Base-by-base conservation (phyloP, 2,113 vertebrate species). In the Mesitornis unicolor region DNA sequence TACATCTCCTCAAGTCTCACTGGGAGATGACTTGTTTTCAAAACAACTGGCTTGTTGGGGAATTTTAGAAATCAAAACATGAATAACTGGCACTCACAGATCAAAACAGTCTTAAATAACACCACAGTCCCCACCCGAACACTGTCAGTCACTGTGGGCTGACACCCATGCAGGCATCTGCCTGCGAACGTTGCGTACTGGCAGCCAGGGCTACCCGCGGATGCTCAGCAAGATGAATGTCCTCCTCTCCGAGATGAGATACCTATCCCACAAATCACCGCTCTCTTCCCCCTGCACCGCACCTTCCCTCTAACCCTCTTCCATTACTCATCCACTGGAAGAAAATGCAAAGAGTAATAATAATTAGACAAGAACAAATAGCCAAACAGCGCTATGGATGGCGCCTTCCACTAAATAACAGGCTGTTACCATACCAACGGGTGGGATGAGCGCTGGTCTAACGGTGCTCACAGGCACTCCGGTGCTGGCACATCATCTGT, bases 321-420 rank as follows among this genome's bases (percentile, higher is more conserved):
- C 98, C 98, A 99, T 99, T 98, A 99, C 98, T 99, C 99, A 99
- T 98, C 98, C 98, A 97, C 98, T 98, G 97, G 96, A 97, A 97
- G 98, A 98, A 98, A 99, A 98, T 96, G 97, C 98, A 98, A 98
- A 98, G 98, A 98, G 98, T 98, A 98, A 98, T 98, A 97, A 98
- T 99, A 99, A 99, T 99, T 98, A 99, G 99, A 99, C 99, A 99
- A 99, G 98, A 98, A 99, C 98, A 99, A 99, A 99, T 98, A 97
- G 97, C 98, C 71, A 48, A 96, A 94, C 64, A 26, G 91, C 48
- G 98, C 98, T 98, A 98, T 80, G 98, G 96, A 97, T 97, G 98
- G 97, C 81, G 98, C 96, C 97, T 97, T 98, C 97, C 98, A 96
- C 98, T 98, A 98, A 98, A 98, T 97, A 98, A 98, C 96, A 91